phyloP scores from a whole-genome alignment of 2,797 vertebrate genomes.

The Acanthopagrus latus region DNA sequence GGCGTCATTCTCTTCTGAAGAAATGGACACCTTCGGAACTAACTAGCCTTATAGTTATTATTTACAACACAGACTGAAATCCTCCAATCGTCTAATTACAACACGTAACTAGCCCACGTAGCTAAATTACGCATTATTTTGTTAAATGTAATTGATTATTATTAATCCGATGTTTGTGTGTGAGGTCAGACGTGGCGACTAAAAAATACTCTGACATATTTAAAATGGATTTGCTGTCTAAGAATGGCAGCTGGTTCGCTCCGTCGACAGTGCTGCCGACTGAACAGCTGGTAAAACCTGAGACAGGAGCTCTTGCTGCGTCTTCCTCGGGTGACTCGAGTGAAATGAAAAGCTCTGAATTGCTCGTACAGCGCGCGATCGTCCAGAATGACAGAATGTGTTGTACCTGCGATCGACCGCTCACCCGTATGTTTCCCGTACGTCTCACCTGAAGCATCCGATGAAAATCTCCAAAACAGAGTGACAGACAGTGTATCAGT shows the following conservation, averaged over 20 bases:
- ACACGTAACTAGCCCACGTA: not conserved
- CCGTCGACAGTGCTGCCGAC: no score
- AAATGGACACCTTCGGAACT: no score
- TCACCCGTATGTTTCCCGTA: not conserved
- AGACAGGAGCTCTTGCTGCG: not conserved
- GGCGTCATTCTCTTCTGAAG: no score
- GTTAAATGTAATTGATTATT: not conserved
- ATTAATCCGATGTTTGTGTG: not conserved
- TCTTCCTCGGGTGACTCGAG: not conserved
- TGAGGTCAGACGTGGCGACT: not conserved
- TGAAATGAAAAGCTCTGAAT: not conserved
- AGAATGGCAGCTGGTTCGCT: no score
- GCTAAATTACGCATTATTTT: not conserved
- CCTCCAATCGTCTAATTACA: not conserved
- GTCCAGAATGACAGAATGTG: not conserved
- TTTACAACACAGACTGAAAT: no score
- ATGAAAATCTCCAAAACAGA: not conserved
- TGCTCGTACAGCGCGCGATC: not conserved
- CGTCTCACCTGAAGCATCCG: not conserved
- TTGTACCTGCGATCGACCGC: not conserved
- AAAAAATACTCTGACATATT: no score
- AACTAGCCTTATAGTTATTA: no score
- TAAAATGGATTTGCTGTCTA: no score
- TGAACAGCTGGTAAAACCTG: not conserved
- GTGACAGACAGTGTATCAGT: conserved; percentile 15